Percentiles rank a stretch among this genome's conserved stretches.
phyloP scores from a whole-genome alignment of 2,888 invertebrate genomes.

The Drosophila pseudotakahashii region DNA sequence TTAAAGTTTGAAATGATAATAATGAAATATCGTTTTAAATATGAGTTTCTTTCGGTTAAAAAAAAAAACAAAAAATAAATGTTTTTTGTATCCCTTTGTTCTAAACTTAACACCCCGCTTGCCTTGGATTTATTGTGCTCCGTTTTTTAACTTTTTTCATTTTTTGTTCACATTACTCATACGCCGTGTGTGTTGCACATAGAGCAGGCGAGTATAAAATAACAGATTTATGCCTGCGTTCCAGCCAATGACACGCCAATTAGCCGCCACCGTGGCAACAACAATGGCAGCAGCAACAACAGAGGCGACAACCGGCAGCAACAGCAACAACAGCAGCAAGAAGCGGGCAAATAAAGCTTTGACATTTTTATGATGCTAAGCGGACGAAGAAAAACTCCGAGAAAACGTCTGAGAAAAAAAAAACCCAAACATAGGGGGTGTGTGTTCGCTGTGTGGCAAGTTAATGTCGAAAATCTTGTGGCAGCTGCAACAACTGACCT shows the following conservation, averaged over 20 bases:
- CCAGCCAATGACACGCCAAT: conserved; percentile 79
- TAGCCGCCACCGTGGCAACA: conserved; percentile 59
- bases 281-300: conserved; percentile 34
- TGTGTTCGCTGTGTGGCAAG: conserved; percentile 40
- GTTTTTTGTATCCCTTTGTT: conserved; percentile 5
- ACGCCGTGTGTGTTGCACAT: conserved; percentile 67
- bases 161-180: conserved; percentile 70
- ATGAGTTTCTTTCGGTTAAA: background rate
- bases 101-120: background rate
- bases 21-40: too few relatives aligned
- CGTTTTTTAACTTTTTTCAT: conserved; percentile 12
- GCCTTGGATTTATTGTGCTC: conserved; percentile 13
- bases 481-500: conserved; percentile 63
- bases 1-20: too few relatives aligned
- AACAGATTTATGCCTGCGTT: conserved; percentile 77
- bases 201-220: conserved; percentile 68
- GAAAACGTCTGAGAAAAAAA: background rate
- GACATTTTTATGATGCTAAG: conserved; percentile 79
- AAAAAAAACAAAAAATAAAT: background rate
- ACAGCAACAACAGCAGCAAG: conserved; percentile 37
- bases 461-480: conserved; percentile 49
- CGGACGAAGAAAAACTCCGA: conserved; percentile 38
- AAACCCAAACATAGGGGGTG: conserved; percentile 29
- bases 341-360: conserved; percentile 75
- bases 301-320: conserved; percentile 13